Evolutionary conservation across 2,888 invertebrate species (phyloP), one percentile per base, ranked within the genome.

Genomic region (Vandiemenella viatica): DNA sequence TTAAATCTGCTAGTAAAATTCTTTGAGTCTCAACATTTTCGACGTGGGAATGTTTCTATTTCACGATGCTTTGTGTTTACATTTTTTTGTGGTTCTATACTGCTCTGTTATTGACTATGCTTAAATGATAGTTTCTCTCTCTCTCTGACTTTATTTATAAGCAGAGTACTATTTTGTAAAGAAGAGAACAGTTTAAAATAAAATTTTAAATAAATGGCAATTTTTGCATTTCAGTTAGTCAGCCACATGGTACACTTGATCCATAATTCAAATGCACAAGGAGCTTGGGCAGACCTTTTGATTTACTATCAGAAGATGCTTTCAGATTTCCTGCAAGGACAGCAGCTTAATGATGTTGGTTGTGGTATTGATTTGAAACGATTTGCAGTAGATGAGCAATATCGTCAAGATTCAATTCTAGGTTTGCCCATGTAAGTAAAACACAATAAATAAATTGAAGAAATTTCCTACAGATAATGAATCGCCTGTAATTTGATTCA

Each of bases 391-490:
- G 72, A 73, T 55, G 52, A 59, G 16, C 62, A 65, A 26, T 73
- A 73, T 58, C 68, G 68, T 56, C 61, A 62, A 48, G 72, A 72
- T 55, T 71, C 71, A 2, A 71, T 73, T 45, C 60, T 72, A 6
- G 72, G 72, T 5, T 61, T 73, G 40, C 68, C 70, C n/a, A 69
- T 71, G 71, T 71, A 60, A 63, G 67, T 55, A 26, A 16, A 40
- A 40, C 5, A 6, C 17, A 32, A 32, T 32, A 7, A 15, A 4
- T 32, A 32, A 3, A 15, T 32, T 32, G 15, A 32, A n/a, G 13
- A 13, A 13, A 32, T 32, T 32, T 32, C 32, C 4, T 32, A n/a
- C 5, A 3, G 13, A 4, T 32, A 13, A 4, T 4, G 15, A n/a
- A 32, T 32, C 15, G 13, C 8, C 32, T 32, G n/a, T 4, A 3